These are phyloP conservation scores for Ctenoplectra terminalis DNA, from an alignment of 1,140 invertebrate genomes.

Conservation along the genomic window DNA sequence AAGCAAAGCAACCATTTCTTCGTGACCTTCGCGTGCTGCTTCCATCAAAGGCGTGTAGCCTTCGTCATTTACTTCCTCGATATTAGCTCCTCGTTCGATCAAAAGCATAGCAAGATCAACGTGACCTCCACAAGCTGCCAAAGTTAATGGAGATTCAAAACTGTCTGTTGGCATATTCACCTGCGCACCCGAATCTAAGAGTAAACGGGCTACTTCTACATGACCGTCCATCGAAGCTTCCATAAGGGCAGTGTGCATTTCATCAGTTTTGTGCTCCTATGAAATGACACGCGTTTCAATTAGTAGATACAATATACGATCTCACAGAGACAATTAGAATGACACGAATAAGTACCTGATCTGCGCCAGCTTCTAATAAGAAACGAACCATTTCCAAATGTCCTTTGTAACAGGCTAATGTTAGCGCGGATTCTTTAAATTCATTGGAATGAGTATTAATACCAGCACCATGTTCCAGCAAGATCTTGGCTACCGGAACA, in stretches of 20 bases:
- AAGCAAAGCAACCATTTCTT: constrained; percentile 98
- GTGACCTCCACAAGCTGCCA: constrained; percentile 99
- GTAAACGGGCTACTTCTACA: constrained; percentile 95
- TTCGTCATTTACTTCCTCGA: constrained; percentile 99
- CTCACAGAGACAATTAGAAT: not conserved
- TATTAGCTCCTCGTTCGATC: constrained; percentile 98
- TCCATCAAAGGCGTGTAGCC: constrained; percentile 99
- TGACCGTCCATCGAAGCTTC: constrained; percentile 99
- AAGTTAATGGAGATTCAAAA: constrained; percentile 98
- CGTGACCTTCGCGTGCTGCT: constrained; percentile 98
- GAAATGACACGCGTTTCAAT: constrained; percentile 4
- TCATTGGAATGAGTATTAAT: constrained; percentile 99
- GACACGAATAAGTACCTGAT: constrained; percentile 84
- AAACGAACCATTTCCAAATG: constrained; percentile 99
- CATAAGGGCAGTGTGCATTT: constrained; percentile 99
- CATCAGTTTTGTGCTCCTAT: constrained; percentile 98
- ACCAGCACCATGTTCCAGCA: constrained; percentile 95
- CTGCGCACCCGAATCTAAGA: constrained; percentile 98
- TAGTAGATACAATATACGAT: not conserved
- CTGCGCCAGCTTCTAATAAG: constrained; percentile 95
- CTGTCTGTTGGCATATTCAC: constrained; percentile 99
- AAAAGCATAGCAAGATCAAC: constrained; percentile 97
- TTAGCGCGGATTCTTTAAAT: constrained; percentile 98
- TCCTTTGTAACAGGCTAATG: constrained; percentile 98
- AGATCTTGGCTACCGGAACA: constrained; percentile 96